Evolutionary conservation across 2,113 vertebrate species (phyloP).

Genomic region (Tursiops truncatus): DNA sequence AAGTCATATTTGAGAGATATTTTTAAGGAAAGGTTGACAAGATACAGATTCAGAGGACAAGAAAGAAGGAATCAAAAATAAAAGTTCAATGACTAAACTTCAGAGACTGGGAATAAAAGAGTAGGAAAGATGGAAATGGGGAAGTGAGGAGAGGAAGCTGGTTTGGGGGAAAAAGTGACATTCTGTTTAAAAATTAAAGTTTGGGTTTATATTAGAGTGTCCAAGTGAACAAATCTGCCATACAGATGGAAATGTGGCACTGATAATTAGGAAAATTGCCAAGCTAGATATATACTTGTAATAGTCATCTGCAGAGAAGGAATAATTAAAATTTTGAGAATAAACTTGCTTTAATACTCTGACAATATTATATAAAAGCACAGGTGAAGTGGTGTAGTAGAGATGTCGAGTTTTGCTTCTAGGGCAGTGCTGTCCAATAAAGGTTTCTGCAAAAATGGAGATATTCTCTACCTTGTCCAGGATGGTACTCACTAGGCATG

Average conservation of each 20-base stretch:
- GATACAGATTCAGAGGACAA: not conserved
- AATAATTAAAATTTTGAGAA: not conserved
- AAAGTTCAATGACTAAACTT: not conserved
- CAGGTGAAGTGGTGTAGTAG: not conserved
- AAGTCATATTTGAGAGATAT: not conserved
- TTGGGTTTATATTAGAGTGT: not conserved
- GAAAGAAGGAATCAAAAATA: slow-evolving; percentile 18
- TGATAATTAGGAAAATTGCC: not conserved
- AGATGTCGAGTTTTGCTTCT: not conserved
- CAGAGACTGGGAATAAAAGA: not conserved
- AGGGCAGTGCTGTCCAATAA: not conserved
- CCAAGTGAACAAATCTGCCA: not conserved
- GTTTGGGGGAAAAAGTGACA: not conserved
- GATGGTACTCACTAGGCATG: not conserved
- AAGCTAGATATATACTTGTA: not conserved
- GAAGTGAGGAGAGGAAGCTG: not conserved
- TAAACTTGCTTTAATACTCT: not conserved
- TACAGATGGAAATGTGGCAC: not conserved
- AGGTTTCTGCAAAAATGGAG: not conserved
- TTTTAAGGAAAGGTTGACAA: not conserved
- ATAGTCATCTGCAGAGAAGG: not conserved
- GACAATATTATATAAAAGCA: not conserved
- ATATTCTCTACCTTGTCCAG: not conserved
- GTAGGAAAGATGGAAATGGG: not conserved
- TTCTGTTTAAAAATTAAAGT: not conserved